These are phyloP conservation scores for Hippopotamus amphibius DNA, from an alignment of 2,113 vertebrate species.

Conservation along the genomic window DNA sequence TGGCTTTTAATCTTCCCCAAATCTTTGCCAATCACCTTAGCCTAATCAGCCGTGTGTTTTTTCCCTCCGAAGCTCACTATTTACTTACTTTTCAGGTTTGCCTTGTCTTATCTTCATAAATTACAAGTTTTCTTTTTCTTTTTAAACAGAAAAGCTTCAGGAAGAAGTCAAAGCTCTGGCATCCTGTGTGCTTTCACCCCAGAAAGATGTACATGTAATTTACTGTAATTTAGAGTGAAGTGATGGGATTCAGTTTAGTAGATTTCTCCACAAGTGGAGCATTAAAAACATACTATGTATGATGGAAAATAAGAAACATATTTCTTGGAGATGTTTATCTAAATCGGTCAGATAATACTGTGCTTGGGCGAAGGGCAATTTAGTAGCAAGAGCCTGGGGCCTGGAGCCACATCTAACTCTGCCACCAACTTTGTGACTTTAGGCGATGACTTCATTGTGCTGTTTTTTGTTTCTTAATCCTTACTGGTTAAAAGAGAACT, in stretches of 20 bases:
- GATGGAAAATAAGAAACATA: not conserved
- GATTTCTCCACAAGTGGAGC: not conserved
- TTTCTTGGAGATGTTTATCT: not conserved
- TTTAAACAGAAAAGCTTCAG: not conserved
- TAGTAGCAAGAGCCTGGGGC: not conserved
- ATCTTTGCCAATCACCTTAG: not conserved
- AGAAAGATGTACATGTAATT: not conserved
- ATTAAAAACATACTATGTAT: not conserved
- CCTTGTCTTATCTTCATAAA: constrained; percentile 13
- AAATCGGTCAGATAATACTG: not conserved
- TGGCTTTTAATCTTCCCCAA: not conserved
- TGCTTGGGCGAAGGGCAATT: not conserved
- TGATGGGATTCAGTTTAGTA: not conserved
- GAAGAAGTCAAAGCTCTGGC: not conserved
- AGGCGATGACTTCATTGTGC: not conserved
- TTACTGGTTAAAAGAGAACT: not conserved
- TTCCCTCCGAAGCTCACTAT: not conserved
- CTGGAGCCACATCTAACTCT: not conserved
- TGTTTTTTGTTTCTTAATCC: not conserved
- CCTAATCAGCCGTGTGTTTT: not conserved
- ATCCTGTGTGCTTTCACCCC: not conserved
- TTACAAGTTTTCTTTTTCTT: not conserved
- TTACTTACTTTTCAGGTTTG: not conserved
- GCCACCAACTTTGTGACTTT: not conserved
- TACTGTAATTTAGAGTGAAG: not conserved